phyloP scores from a whole-genome alignment of 2,113 vertebrate genomes.

The Muntiacus reevesi region DNA sequence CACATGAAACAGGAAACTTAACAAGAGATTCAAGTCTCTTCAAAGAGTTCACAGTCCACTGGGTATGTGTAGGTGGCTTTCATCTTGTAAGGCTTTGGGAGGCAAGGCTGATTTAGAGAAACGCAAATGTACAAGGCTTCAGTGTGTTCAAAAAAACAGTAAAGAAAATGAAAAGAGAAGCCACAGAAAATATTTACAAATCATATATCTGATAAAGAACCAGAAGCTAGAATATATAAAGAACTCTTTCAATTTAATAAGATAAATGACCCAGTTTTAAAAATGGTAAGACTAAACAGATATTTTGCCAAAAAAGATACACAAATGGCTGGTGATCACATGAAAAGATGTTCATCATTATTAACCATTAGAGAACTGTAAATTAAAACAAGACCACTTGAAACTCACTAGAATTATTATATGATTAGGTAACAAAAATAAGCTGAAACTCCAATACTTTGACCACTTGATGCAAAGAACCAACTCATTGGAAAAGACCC shows the following conservation, averaged over 20 bases:
- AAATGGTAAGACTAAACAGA: not conserved
- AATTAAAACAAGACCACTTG: not conserved
- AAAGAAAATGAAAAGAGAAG: not conserved
- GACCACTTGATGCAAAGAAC: not conserved
- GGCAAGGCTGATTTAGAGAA: not conserved
- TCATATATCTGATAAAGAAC: not conserved
- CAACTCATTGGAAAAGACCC: not conserved
- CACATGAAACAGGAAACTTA: not conserved
- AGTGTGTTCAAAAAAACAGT: not conserved
- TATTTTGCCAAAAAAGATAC: not conserved
- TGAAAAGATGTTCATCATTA: not conserved
- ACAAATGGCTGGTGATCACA: not conserved
- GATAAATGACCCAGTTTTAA: not conserved
- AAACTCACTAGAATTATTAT: not conserved
- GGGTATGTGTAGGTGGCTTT: not conserved
- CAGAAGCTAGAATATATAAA: not conserved
- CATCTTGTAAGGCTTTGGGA: not conserved
- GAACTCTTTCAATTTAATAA: not conserved
- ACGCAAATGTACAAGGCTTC: not conserved
- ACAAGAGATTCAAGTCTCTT: not conserved
- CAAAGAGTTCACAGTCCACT: not conserved
- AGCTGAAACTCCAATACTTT: not conserved
- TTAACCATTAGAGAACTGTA: not conserved
- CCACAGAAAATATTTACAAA: not conserved
- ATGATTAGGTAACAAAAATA: not conserved